Conservation (phyloP, 2,888 invertebrate species). For the Celastrina argiolus region DNA sequence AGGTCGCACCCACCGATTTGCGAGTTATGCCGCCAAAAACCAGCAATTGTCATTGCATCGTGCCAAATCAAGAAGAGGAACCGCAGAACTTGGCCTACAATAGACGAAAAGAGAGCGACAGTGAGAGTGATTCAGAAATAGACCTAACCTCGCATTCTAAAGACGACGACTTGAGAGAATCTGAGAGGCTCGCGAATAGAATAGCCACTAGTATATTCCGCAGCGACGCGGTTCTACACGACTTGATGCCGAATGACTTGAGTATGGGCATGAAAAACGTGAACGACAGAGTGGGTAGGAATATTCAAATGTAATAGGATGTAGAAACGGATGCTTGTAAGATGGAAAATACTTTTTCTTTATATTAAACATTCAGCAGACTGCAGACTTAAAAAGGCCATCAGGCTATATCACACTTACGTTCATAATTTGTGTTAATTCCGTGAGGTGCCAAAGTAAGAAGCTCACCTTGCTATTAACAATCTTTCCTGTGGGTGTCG, state of each 20-base stretch:
- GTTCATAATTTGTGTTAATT: too few species aligned
- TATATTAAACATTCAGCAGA: constrained; percentile 13
- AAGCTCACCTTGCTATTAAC: too few species aligned
- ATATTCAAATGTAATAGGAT: constrained; percentile 48
- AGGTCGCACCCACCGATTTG: constrained; percentile 65
- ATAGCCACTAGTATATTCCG: constrained; percentile 69
- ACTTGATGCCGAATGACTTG: constrained; percentile 70
- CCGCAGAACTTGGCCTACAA: constrained; percentile 66
- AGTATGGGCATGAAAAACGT: constrained; percentile 59
- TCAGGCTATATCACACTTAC: too few species aligned
- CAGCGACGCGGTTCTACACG: constrained; percentile 65
- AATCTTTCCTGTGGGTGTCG: too few species aligned
- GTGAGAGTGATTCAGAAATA: constrained; percentile 71
- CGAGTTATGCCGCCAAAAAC: constrained; percentile 56
- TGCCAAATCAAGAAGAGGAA: constrained; percentile 45
- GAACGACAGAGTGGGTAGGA: constrained; percentile 49
- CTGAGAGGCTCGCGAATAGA: constrained; percentile 61
- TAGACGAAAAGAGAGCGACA: constrained; percentile 56
- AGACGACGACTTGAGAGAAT: constrained; percentile 68
- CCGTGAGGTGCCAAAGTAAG: too few species aligned
- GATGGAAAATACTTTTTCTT: neutral
- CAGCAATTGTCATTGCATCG: constrained; percentile 51
- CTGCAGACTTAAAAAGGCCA: too few species aligned
- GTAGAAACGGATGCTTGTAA: constrained; percentile 14
- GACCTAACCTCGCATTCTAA: constrained; percentile 73